phyloP scores from a whole-genome alignment of 2,888 invertebrate species.

The Pseudoips prasinana region DNA sequence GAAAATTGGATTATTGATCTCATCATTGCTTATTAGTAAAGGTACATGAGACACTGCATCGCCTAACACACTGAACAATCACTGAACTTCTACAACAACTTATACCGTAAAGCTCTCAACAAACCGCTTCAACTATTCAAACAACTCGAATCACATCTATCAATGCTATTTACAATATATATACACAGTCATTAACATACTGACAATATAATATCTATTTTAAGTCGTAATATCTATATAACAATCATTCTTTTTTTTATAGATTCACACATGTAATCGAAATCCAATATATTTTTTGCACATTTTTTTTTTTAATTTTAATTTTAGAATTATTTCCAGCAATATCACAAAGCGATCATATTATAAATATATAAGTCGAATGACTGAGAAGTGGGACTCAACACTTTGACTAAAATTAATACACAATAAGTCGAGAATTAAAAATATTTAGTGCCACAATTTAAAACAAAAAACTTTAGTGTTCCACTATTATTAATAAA shows the following conservation, averaged over 20 bases:
- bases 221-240: constrained; percentile 26
- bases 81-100: constrained; percentile 29
- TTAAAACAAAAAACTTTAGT: constrained; percentile 22
- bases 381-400: constrained; percentile 39
- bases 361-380: constrained; percentile 60
- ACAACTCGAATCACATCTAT: constrained; percentile 32
- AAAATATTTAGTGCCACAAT: constrained; percentile 20
- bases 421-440: constrained; percentile 24
- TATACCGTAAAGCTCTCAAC: constrained; percentile 57
- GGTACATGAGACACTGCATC: too few species aligned
- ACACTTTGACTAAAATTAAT: constrained; percentile 17
- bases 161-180: constrained; percentile 50
- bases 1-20: too few species aligned
- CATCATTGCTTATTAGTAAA: too few species aligned
- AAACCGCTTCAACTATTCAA: constrained; percentile 47
- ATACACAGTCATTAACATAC: constrained; percentile 44
- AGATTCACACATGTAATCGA: constrained; percentile 35
- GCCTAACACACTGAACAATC: constrained; percentile 31
- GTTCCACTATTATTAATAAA: constrained; percentile 19
- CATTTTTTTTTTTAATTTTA: constrained; percentile 19
- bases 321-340: constrained; percentile 44
- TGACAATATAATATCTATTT: constrained; percentile 28
- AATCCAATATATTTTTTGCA: constrained; percentile 38
- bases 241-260: constrained; percentile 31
- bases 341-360: constrained; percentile 69